Percentiles rank a stretch among this genome's conserved stretches.
Evolutionary conservation across 2,113 vertebrate species (phyloP).

Genomic region (Oxyruncus cristatus): DNA sequence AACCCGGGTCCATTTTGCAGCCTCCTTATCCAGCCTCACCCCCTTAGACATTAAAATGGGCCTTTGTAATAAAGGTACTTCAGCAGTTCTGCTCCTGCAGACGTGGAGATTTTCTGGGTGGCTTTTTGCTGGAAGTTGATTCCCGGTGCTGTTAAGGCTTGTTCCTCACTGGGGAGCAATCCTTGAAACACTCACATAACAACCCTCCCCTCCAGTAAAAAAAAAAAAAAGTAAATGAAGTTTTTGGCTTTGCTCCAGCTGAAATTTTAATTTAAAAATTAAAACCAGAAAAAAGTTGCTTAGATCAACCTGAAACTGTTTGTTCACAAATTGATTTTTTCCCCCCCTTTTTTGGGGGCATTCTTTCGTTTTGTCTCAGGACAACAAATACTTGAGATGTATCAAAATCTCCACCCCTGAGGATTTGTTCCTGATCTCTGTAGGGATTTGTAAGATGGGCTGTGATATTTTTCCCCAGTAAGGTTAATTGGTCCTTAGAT

Average conservation of each 20-base stretch:
- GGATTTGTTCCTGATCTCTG: not conserved
- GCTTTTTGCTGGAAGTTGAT: not conserved
- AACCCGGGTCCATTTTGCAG: not conserved
- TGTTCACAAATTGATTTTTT: not conserved
- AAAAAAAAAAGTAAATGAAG: not conserved
- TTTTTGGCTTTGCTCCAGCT: not conserved
- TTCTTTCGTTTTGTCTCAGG: not conserved
- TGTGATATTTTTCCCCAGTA: fast-evolving
- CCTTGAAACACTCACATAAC: not conserved
- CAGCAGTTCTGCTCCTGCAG: not conserved
- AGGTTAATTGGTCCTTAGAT: not conserved
- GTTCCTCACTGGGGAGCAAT: not conserved
- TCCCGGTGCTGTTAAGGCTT: not conserved
- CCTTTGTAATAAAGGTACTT: fast-evolving
- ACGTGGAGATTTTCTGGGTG: not conserved
- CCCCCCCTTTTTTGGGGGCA: not conserved
- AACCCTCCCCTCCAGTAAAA: no score
- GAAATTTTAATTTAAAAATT: not conserved
- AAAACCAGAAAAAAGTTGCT: not conserved
- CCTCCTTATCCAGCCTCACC: not conserved
- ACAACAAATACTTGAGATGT: not conserved
- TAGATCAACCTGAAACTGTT: not conserved
- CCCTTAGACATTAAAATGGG: fast-evolving
- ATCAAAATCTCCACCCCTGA: not conserved
- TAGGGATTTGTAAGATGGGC: not conserved